Conservation (phyloP, 2,113 vertebrate genomes). For the Ornithorhynchus anatinus region DNA sequence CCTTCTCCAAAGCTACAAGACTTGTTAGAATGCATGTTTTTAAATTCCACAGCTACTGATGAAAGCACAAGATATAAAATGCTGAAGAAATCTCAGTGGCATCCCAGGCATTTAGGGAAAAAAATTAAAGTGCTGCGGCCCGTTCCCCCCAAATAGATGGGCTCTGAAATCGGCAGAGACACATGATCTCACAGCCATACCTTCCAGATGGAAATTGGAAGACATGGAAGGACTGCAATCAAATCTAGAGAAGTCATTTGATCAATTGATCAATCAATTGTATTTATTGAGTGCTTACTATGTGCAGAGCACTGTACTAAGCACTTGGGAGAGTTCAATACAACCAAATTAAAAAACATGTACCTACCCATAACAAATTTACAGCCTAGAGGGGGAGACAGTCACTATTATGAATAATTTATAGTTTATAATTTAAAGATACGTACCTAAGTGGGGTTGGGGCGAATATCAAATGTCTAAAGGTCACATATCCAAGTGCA, state of each 20-base stretch:
- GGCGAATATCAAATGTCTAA: background rate
- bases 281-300: no score
- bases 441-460: no score
- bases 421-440: background rate
- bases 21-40: conserved; percentile 66
- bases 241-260: no score
- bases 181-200: conserved; percentile 55
- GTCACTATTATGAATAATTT: background rate
- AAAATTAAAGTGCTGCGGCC: conserved; percentile 59
- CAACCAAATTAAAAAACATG: background rate
- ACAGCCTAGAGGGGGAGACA: background rate
- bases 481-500: background rate
- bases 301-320: no score
- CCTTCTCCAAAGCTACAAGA: conserved; percentile 53
- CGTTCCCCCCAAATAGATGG: conserved; percentile 59
- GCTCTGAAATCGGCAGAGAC: conserved; percentile 65
- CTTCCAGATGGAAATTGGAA: conserved; percentile 33
- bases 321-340: no score
- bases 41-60: conserved; percentile 63
- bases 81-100: conserved; percentile 63
- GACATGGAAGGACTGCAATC: no score
- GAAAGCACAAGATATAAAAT: conserved; percentile 71
- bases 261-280: no score
- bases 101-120: conserved; percentile 61
- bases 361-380: background rate